Percentiles rank a stretch among this genome's conserved stretches.
These are phyloP conservation scores for Limnephilus lunatus DNA, from an alignment of 2,888 invertebrate genomes.

Conservation along the genomic window DNA sequence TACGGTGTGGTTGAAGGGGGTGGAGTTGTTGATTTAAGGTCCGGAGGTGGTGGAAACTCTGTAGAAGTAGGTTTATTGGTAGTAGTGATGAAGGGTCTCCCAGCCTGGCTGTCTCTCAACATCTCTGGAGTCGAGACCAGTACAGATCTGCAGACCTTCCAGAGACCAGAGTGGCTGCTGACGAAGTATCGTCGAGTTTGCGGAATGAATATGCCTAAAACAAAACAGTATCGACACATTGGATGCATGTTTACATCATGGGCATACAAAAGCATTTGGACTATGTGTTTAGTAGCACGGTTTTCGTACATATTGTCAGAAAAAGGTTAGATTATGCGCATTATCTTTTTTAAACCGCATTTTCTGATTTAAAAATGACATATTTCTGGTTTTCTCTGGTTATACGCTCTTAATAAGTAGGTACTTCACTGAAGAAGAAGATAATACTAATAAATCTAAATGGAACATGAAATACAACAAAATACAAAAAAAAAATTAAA, in stretches of 20 bases:
- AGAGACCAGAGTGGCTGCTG: slow-evolving; percentile 84
- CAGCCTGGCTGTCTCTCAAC: slow-evolving; percentile 53
- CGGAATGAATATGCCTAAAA: slow-evolving; percentile 78
- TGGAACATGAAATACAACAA: no score
- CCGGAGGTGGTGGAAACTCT: slow-evolving; percentile 44
- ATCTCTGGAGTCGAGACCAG: slow-evolving; percentile 69
- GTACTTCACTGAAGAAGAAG: no score
- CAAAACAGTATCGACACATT: slow-evolving; percentile 61
- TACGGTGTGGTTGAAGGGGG: background rate
- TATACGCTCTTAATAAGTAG: no score
- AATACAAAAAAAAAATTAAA: no score
- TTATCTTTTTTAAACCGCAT: background rate
- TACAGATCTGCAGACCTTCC: slow-evolving; percentile 80
- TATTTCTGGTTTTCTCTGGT: no score
- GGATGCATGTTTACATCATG: background rate
- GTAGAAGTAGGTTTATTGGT: slow-evolving; percentile 47
- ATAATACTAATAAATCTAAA: no score
- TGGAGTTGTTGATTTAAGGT: slow-evolving; percentile 20
- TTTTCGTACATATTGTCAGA: background rate
- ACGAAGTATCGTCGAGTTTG: slow-evolving; percentile 79
- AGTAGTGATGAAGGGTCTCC: slow-evolving; percentile 46
- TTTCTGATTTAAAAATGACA: no score
- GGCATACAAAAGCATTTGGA: background rate
- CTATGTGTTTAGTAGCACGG: background rate
- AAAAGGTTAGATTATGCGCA: background rate